phyloP scores from a whole-genome alignment of 2,113 vertebrate species.

The Sapayoa aenigma region DNA sequence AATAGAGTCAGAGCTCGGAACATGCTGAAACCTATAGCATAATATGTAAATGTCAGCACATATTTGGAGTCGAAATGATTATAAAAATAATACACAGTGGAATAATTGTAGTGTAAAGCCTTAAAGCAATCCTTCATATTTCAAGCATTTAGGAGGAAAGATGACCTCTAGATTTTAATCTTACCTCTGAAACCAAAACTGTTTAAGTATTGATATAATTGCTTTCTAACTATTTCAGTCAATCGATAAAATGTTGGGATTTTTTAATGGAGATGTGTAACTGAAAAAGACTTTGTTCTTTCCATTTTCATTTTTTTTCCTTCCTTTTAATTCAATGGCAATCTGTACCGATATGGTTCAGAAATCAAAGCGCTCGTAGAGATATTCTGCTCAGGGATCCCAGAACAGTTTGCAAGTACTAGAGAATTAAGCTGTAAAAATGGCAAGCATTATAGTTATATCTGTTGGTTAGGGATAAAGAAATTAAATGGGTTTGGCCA shows the following conservation, averaged over 20 bases:
- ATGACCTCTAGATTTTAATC: not conserved
- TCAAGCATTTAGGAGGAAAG: slow-evolving; percentile 9
- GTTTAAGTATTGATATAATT: not conserved
- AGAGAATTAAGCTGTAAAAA: not conserved
- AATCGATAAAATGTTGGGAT: not conserved
- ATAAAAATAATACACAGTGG: slow-evolving; percentile 29
- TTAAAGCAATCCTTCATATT: slow-evolving; percentile 18
- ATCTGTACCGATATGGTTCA: not conserved
- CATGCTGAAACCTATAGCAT: slow-evolving; percentile 43
- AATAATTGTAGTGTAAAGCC: slow-evolving; percentile 30
- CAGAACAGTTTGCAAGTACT: not conserved
- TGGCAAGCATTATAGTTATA: not conserved
- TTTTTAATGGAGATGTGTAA: not conserved
- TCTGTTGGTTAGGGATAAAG: not conserved
- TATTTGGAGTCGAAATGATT: slow-evolving; percentile 35
- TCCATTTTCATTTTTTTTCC: not conserved
- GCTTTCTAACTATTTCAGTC: not conserved
- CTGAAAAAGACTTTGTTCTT: not conserved
- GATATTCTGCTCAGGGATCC: not conserved
- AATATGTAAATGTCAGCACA: slow-evolving; percentile 29
- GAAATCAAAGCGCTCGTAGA: not conserved
- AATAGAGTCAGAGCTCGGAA: slow-evolving; percentile 31
- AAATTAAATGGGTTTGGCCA: not conserved
- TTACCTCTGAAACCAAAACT: not conserved
- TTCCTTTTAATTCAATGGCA: not conserved